Evolutionary conservation across 2,888 invertebrate genomes (phyloP), one percentile per base, ranked within the genome.

Genomic region (Sinopyrophorus schimmeli): DNA sequence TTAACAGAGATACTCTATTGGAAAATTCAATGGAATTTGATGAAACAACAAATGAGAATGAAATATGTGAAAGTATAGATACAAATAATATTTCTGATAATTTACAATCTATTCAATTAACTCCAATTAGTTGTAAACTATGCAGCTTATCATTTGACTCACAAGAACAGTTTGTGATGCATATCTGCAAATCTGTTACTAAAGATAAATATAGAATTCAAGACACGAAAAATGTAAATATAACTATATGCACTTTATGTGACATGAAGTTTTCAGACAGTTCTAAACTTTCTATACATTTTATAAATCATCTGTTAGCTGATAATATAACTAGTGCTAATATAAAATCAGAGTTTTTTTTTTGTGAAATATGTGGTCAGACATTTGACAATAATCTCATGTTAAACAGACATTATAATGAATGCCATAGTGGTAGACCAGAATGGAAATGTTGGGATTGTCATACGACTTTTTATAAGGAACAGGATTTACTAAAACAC

Each of bases 281-380:
- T 32, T 26, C 52, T 9, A 37, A 37, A 30, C 23, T 61, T 12
- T 50, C 54, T 9, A 34, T 57, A 37, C 61, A 61, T 52, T 60
- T 61, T 48, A 38, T 58, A 9, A 57, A 57, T 37, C 61, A 61
- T 32, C 35, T 55, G 24, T 23, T 50, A 15, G 38, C 39, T 5
- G 47, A 48, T 55, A 52, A 49, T 28, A 31, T 47, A 10, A 40
- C 41, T 10, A 47, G 48, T 16, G 47, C 43, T 2, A 47, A 53
- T 30, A 43, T 58, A 15, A 43, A 48, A 7, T 16, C 50, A 5
- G 53, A 57, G 31, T 47, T 51, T 38, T 47, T 55, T 20, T 53
- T 55, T 32, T 67, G 65, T 34, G 39, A 53, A 17, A 44, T 51
- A 26, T 65, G 65, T 44, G 54, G 58, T 14, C 61, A 63, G 54